phyloP scores from a whole-genome alignment of 2,113 vertebrate genomes.

The Xiphophorus hellerii region DNA sequence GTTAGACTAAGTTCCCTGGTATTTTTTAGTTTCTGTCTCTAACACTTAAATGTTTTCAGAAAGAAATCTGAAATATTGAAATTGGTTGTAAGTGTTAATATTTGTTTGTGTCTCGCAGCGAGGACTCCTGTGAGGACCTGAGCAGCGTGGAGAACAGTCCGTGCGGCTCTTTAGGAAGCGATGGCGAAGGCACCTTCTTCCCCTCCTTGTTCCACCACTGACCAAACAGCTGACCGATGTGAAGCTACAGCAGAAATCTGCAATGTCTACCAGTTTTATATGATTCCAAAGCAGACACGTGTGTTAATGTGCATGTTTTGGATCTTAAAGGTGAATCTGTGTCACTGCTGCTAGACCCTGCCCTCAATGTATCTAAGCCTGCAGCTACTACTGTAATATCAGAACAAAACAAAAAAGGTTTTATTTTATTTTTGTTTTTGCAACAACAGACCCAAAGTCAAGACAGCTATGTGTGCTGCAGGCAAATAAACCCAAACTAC shows the following conservation, averaged over 20 bases:
- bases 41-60: too few species aligned
- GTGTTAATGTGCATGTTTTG: slow-evolving; percentile 27
- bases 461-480: not conserved
- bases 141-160: slow-evolving; percentile 91
- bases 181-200: slow-evolving; percentile 89
- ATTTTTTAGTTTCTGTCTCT: too few species aligned
- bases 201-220: slow-evolving; percentile 76
- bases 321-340: not conserved
- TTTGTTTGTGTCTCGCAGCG: slow-evolving; percentile 72
- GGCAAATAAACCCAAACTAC: not conserved
- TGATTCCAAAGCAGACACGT: slow-evolving; percentile 22
- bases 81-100: not conserved
- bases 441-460: not conserved
- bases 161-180: slow-evolving; percentile 85
- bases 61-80: too few species aligned
- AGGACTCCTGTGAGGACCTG: slow-evolving; percentile 93
- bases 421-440: too few species aligned
- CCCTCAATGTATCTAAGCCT: not conserved
- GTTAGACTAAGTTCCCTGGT: too few species aligned
- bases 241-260: not conserved
- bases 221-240: slow-evolving; percentile 15
- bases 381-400: not conserved
- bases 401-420: too few species aligned
- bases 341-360: not conserved
- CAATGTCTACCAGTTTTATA: slow-evolving; percentile 15